A percentile compares a stretch with the other conserved stretches of the same genome.
Evolutionary conservation across 2,113 vertebrate genomes (phyloP).

Genomic region (Tachycineta bicolor): DNA sequence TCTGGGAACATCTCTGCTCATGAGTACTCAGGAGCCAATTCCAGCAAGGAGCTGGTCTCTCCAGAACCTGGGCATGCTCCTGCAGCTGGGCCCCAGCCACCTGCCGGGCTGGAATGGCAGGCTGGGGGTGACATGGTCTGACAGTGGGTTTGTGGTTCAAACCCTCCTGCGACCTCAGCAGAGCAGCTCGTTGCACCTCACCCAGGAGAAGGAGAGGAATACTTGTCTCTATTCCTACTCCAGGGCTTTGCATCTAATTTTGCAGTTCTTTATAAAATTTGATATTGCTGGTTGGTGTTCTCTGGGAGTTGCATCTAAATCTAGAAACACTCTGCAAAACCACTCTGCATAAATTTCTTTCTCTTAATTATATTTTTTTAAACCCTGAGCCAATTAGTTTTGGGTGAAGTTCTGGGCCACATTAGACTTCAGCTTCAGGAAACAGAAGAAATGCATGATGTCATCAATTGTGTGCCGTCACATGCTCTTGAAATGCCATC

Average conservation of each 20-base stretch:
- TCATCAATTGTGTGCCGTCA: slow-evolving; percentile 24
- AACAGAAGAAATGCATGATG: background rate
- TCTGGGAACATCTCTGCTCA: background rate
- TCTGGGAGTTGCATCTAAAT: background rate
- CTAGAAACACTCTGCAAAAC: background rate
- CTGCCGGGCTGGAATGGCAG: background rate
- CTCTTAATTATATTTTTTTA: background rate
- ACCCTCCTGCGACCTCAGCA: background rate
- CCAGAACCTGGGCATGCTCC: background rate
- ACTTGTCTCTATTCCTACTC: background rate
- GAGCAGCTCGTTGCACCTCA: background rate
- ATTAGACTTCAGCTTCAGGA: background rate
- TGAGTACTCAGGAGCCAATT: background rate
- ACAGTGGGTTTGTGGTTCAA: background rate
- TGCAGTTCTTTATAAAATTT: background rate
- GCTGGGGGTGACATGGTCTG: rapidly evolving
- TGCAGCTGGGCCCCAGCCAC: background rate
- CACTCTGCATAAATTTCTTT: background rate
- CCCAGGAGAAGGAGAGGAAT: background rate
- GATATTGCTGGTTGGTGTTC: background rate
- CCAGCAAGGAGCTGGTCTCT: background rate
- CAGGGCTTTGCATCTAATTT: background rate
- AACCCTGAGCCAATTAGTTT: background rate
- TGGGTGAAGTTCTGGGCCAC: background rate
- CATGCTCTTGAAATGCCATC: slow-evolving; percentile 32